Base-by-base conservation (phyloP, 2,113 vertebrate species). In the Perognathus longimembris region DNA sequence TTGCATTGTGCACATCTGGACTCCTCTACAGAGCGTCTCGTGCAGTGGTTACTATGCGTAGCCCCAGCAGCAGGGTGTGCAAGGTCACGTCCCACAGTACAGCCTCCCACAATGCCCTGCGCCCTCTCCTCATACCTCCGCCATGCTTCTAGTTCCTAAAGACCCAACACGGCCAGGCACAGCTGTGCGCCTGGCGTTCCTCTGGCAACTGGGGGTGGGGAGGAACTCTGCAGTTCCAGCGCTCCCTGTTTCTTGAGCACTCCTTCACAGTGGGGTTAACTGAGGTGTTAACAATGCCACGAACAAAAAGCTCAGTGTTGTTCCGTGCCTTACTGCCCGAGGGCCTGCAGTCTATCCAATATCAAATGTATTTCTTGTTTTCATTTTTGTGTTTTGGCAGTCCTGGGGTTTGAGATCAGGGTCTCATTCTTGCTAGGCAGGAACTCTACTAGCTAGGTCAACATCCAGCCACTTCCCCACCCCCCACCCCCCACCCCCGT, bases 51-150 rank as follows among this genome's bases (percentile, higher is more conserved):
- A 26, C 21, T 24, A n/a, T 4, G n/a, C 20, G 59, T 26, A 24
- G 59, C 22, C 59, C 26, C 1, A 24, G 73, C n/a, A 59, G 32
- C 24, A 1, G 71, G 83, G 22, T 22, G 38, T 38, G 6, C 30
- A 50, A 92, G 9, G 50, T 40, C 59, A 26, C 0, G 0, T 42
- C 32, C 57, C 5, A 3, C 1, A 32, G 71, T 45, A 26, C 5
- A 0, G 6, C 8, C 9, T 22, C 34, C 40, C 40, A 67, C 1
- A 7, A 22, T 1, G 8, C 21, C 50, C 50, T 76, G 45, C 0
- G 21, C 7, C 38, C n/a, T 15, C 17, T 40, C 73, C 26, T 75
- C 38, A 50, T 2, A 34, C n/a, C 63, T 6, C 28, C 1, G 15
- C 50, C 50, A 30, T 0, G 3, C 38, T 36, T 61, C 82, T 26